A percentile compares a stretch with the other conserved stretches of the same genome.
phyloP scores from a whole-genome alignment of 1,140 invertebrate genomes.

The Drosophila bipectinata region DNA sequence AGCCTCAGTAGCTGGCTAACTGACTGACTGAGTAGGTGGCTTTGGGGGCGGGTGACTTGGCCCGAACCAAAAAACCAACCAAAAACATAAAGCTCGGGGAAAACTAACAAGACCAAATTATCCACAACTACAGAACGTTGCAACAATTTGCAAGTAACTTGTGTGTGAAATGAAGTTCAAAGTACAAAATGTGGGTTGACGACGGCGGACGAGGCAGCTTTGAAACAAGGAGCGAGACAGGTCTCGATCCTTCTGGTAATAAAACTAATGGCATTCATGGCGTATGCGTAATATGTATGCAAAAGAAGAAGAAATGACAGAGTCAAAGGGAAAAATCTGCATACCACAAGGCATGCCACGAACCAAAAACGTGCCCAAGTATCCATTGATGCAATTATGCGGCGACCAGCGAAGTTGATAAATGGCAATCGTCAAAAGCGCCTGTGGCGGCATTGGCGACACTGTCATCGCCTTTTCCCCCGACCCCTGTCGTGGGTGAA shows the following conservation, averaged over 20 bases:
- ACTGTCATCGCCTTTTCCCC: conserved; percentile 23
- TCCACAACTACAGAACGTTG: conserved; percentile 32
- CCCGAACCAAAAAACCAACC: conserved; percentile 15
- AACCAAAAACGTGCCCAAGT: conserved; percentile 67
- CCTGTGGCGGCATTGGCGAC: conserved; percentile 45
- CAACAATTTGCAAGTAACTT: conserved; percentile 64
- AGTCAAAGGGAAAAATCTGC: conserved; percentile 38
- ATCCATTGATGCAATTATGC: conserved; percentile 73
- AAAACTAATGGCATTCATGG: conserved; percentile 65
- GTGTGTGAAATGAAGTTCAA: conserved; percentile 76
- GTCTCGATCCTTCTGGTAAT: conserved; percentile 21
- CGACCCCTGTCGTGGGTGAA: background rate
- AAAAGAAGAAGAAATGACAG: conserved; percentile 28
- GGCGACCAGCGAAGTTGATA: conserved; percentile 68
- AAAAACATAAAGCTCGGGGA: conserved; percentile 4
- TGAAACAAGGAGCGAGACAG: conserved; percentile 19
- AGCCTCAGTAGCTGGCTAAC: conserved; percentile 54
- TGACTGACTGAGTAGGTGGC: conserved; percentile 33
- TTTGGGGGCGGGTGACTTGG: conserved; percentile 21
- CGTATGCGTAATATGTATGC: conserved; percentile 69
- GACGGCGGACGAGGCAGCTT: conserved; percentile 8
- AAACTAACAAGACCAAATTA: conserved; percentile 30
- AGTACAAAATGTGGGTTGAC: conserved; percentile 76
- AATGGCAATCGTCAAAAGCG: conserved; percentile 68
- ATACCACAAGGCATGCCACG: conserved; percentile 34